Evolutionary conservation across 2,113 vertebrate genomes (phyloP).

Genomic region (Heterotilapia buettikoferi): DNA sequence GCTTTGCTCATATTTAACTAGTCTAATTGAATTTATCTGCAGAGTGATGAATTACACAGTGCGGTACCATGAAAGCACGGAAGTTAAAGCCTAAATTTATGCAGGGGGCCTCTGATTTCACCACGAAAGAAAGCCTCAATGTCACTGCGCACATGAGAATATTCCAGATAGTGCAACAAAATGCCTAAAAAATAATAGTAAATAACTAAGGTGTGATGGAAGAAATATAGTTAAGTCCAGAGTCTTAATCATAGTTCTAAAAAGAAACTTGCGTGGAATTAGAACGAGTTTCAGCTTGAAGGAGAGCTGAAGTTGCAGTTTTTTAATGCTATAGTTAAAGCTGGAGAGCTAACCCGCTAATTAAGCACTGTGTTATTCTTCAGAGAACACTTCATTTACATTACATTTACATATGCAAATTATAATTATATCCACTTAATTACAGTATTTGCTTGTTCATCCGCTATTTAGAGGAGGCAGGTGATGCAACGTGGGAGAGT

Average conservation of each 20-base stretch:
- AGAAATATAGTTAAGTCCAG: not conserved
- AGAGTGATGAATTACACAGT: not conserved
- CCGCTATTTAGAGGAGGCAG: constrained; percentile 31
- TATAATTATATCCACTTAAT: constrained; percentile 47
- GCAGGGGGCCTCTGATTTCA: not conserved
- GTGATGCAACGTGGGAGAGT: not conserved
- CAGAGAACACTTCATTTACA: constrained; percentile 42
- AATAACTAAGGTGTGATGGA: not conserved
- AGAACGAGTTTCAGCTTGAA: not conserved
- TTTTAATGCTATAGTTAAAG: not conserved
- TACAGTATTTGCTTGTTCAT: constrained; percentile 44
- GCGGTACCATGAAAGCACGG: not conserved
- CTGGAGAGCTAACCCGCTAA: not conserved
- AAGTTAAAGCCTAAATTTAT: not conserved
- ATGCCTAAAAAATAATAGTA: not conserved
- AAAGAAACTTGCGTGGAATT: not conserved
- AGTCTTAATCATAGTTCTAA: not conserved
- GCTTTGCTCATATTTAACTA: not conserved
- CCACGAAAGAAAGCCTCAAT: not conserved
- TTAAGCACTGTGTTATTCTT: constrained; percentile 33
- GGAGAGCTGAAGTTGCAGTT: not conserved
- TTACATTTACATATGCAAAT: constrained; percentile 54
- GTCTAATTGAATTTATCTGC: not conserved
- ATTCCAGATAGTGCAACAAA: not conserved
- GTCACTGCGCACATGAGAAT: not conserved